Conservation (phyloP, 2,113 vertebrate genomes). For the Sebastes schlegelii region DNA sequence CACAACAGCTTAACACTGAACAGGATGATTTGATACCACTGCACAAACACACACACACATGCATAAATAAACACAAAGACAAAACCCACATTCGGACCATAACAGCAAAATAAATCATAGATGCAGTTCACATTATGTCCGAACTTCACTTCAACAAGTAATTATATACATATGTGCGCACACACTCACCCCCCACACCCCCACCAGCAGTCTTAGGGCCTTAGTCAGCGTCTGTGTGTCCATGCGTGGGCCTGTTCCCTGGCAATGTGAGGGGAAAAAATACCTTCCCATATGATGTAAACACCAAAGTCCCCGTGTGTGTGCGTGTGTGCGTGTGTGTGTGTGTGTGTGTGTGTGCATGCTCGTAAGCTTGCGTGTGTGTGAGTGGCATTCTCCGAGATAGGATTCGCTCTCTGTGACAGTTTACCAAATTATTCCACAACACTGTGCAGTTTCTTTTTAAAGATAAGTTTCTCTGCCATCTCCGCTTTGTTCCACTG, state of each 20-base stretch:
- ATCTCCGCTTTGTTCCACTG: constrained; percentile 69
- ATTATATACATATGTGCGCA: constrained; percentile 33
- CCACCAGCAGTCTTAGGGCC: constrained; percentile 64
- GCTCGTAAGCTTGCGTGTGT: constrained; percentile 9
- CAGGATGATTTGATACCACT: constrained; percentile 25
- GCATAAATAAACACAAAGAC: constrained; percentile 1
- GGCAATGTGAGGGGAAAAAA: constrained; percentile 83
- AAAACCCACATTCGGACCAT: background rate
- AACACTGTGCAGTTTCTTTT: constrained; percentile 70
- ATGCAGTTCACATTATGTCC: background rate
- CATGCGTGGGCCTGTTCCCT: constrained; percentile 83
- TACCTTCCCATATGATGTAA: constrained; percentile 86
- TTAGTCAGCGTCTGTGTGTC: constrained; percentile 82
- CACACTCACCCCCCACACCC: background rate
- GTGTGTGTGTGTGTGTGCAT: background rate
- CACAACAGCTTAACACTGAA: constrained; percentile 36
- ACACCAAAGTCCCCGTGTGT: constrained; percentile 67
- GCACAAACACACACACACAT: constrained; percentile 39
- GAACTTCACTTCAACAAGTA: constrained; percentile 21
- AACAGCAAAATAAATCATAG: constrained; percentile 2
- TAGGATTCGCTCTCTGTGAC: constrained; percentile 68
- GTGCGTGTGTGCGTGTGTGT: constrained; percentile 28
- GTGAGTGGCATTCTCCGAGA: constrained; percentile 63
- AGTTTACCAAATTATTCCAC: constrained; percentile 75
- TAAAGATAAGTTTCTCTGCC: constrained; percentile 71